These are phyloP conservation scores for Athalia rosae DNA, from an alignment of 2,888 invertebrate genomes.

Conservation along the genomic window DNA sequence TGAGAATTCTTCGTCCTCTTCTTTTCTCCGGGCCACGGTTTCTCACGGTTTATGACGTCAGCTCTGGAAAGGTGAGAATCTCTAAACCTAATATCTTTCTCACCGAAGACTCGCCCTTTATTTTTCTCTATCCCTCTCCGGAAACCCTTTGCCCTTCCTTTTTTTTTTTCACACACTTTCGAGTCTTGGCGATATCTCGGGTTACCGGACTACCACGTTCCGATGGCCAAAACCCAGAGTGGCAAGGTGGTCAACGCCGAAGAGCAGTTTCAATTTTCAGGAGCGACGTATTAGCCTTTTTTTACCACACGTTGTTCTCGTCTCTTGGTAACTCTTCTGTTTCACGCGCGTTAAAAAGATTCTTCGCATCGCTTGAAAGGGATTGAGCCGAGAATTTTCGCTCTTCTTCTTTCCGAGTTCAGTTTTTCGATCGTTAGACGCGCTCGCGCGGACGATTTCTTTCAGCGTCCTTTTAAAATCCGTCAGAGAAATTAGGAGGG, in stretches of 20 bases:
- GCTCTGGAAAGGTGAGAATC: conserved; percentile 26
- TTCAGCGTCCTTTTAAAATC: no score
- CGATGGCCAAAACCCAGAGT: not conserved
- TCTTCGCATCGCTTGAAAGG: not conserved
- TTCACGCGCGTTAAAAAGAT: not conserved
- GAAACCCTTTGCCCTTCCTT: not conserved
- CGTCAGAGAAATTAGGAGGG: no score
- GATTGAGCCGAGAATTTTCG: not conserved
- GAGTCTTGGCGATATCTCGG: conserved; percentile 12
- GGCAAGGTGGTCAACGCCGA: conserved; percentile 26
- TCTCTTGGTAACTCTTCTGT: not conserved
- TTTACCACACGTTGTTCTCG: no score
- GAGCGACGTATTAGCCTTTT: no score
- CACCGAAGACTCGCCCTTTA: not conserved
- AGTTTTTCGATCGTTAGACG: no score
- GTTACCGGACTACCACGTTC: conserved; percentile 23
- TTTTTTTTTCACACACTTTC: not conserved
- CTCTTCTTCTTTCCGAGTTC: not conserved
- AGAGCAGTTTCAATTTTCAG: not conserved
- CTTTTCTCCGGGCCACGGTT: not conserved
- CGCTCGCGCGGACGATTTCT: no score
- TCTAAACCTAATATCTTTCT: conserved; percentile 38
- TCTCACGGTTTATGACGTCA: conserved; percentile 37
- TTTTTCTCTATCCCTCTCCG: not conserved
- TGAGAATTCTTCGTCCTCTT: not conserved